phyloP scores from a whole-genome alignment of 2,113 vertebrate species.

The Passer domesticus region DNA sequence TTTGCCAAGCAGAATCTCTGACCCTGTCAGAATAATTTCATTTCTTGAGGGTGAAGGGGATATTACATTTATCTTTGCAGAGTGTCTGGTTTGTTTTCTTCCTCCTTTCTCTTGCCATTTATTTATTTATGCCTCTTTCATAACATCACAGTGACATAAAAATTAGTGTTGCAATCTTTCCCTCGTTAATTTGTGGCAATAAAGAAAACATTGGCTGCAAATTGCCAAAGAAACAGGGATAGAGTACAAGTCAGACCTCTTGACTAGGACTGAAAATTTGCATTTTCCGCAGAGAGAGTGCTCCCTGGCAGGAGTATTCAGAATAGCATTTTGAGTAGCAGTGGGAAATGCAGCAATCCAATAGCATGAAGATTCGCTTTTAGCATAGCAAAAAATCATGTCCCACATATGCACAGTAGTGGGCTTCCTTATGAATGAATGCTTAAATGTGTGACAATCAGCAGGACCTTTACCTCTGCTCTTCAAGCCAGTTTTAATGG shows the following conservation, averaged over 20 bases:
- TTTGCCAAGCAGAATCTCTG: slow-evolving; percentile 74
- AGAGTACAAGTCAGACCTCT: slow-evolving; percentile 56
- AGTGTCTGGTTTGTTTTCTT: slow-evolving; percentile 64
- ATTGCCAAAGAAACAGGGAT: slow-evolving; percentile 60
- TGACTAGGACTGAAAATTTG: slow-evolving; percentile 49
- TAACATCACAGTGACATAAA: slow-evolving; percentile 31
- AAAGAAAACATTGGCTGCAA: slow-evolving; percentile 56
- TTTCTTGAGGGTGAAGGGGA: slow-evolving; percentile 73
- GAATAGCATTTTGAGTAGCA: slow-evolving; percentile 64
- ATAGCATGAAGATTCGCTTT: slow-evolving; percentile 32
- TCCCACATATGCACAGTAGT: slow-evolving; percentile 21
- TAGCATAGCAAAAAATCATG: slow-evolving; percentile 49
- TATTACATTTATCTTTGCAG: slow-evolving; percentile 70
- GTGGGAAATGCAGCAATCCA: slow-evolving; percentile 72
- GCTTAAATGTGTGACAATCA: slow-evolving; percentile 25
- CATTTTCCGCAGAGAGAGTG: slow-evolving; percentile 26
- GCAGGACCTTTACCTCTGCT: slow-evolving; percentile 33
- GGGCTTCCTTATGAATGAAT: slow-evolving; percentile 61
- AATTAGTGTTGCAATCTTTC: slow-evolving; percentile 59
- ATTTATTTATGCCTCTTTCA: slow-evolving; percentile 20
- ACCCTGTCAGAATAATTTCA: slow-evolving; percentile 80
- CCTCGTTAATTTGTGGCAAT: neutral
- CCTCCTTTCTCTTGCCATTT: slow-evolving; percentile 24
- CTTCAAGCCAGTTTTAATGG: slow-evolving; percentile 17
- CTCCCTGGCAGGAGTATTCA: slow-evolving; percentile 50